A percentile compares a stretch with the other conserved stretches of the same genome.
These are phyloP conservation scores for Acromyrmex heyeri DNA, from an alignment of 1,140 invertebrate genomes.

Conservation along the genomic window DNA sequence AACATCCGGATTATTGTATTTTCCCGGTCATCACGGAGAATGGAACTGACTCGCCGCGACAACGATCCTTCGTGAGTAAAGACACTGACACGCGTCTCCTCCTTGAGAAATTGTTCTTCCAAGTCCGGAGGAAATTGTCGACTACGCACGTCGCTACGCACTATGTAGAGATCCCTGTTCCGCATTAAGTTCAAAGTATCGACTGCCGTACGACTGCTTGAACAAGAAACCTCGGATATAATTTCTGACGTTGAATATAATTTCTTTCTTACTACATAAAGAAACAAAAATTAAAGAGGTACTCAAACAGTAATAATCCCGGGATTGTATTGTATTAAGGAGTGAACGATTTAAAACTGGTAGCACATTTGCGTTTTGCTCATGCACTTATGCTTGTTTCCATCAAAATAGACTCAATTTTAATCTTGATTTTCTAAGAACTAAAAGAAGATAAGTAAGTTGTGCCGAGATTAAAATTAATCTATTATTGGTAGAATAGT, in stretches of 20 bases:
- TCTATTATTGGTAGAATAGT: no score
- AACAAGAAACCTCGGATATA: background rate
- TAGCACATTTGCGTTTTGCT: no score
- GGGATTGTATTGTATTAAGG: no score
- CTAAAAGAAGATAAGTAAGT: no score
- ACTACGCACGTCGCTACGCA: slow-evolving; percentile 4
- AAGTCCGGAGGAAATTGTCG: background rate
- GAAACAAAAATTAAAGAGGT: background rate
- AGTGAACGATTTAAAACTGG: no score
- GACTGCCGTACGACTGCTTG: background rate
- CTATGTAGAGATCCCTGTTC: background rate
- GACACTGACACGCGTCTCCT: background rate
- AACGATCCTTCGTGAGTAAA: slow-evolving; percentile 79
- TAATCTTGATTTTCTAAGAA: no score
- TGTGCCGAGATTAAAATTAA: no score
- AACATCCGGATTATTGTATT: slow-evolving; percentile 73
- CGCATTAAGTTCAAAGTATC: background rate
- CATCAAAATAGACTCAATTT: no score
- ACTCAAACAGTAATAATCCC: background rate
- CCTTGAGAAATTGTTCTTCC: background rate
- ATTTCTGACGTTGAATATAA: background rate
- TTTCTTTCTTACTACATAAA: background rate
- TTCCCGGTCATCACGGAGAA: slow-evolving; percentile 84
- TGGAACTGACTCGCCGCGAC: slow-evolving; percentile 81
- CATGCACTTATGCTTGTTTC: no score